Base-by-base conservation (phyloP, 2,888 invertebrate species). In the Acrobeloides nanus region DNA sequence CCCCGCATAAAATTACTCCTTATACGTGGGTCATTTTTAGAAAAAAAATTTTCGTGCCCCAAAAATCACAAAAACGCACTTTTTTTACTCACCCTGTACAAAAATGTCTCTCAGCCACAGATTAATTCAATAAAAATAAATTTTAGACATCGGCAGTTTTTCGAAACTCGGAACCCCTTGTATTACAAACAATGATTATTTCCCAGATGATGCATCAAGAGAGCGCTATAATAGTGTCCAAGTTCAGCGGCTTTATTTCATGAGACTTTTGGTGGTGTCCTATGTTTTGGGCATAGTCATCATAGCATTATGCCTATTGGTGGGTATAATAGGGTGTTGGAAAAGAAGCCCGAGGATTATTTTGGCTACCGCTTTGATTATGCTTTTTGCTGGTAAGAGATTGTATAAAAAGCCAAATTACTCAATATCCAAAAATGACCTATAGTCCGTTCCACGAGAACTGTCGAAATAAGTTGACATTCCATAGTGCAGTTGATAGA, bases 241-340 rank as follows among this genome's bases (percentile, higher is more conserved):
- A 45, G 47, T 39, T 17, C 55, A 57, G 38, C 51, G 63, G 31
- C 37, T 62, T n/a, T 57, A 56, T 44, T 85, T 93, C 84, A 87
- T 89, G 60, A 82, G 93, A 62, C 87, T 89, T 48, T 87, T 87
- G 78, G 85, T 92, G 73, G 89, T 88, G 29, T 81, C 92, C 64
- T 90, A 89, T 80, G 87, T 89, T 72, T 83, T 90, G 47, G 87
- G 87, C 40, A 87, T 95, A 78, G 81, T 89, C 65, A 83, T 88
- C 35, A 84, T 90, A 62, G 86, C 90, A 77, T 83, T 89, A 65
- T 87, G 90, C 20, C 92, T 92, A 78, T 87, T 90, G 82, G 88
- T 89, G 46, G 93, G 93, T 50, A 84, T 92, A 12, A 86, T 89
- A 26, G 92, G 93, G 64, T 95, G 93, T 76, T 95, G 92, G 89